Conservation (phyloP, 2,113 vertebrate genomes). For the Myrmecophaga tridactyla region DNA sequence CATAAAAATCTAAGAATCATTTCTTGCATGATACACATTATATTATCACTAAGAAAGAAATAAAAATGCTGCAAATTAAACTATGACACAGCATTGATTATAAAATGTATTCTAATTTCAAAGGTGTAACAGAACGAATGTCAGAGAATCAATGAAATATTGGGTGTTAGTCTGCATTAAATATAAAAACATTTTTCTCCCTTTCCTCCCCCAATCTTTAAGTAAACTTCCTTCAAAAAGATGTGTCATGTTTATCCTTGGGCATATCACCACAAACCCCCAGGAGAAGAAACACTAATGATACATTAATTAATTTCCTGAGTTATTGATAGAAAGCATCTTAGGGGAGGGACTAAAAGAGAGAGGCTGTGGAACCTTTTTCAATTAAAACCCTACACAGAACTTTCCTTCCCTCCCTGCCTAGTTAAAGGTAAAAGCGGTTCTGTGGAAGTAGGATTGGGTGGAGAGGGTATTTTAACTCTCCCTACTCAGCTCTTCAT, state of each 20-base stretch:
- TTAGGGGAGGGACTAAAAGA: not conserved
- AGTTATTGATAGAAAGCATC: not conserved
- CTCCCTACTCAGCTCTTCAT: not conserved
- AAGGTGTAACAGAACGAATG: slow-evolving; percentile 24
- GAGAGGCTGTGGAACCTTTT: not conserved
- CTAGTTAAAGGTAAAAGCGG: not conserved
- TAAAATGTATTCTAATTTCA: slow-evolving; percentile 32
- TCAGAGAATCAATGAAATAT: slow-evolving; percentile 12
- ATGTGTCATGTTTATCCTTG: not conserved
- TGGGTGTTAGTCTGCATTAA: not conserved
- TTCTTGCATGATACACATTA: slow-evolving; percentile 5
- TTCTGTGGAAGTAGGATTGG: not conserved
- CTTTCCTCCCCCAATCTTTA: not conserved
- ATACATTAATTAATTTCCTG: not conserved
- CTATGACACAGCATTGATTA: not conserved
- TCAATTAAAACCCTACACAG: not conserved
- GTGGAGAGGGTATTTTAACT: not conserved
- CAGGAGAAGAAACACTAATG: not conserved
- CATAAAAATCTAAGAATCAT: not conserved
- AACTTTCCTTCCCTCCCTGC: no score
- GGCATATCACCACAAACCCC: not conserved
- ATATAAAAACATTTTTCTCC: not conserved
- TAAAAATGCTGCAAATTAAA: slow-evolving; percentile 48
- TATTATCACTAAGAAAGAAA: slow-evolving; percentile 39
- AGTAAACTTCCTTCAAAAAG: not conserved